These are phyloP conservation scores for Pangasianodon hypophthalmus DNA, from an alignment of 2,113 vertebrate genomes.

Conservation along the genomic window DNA sequence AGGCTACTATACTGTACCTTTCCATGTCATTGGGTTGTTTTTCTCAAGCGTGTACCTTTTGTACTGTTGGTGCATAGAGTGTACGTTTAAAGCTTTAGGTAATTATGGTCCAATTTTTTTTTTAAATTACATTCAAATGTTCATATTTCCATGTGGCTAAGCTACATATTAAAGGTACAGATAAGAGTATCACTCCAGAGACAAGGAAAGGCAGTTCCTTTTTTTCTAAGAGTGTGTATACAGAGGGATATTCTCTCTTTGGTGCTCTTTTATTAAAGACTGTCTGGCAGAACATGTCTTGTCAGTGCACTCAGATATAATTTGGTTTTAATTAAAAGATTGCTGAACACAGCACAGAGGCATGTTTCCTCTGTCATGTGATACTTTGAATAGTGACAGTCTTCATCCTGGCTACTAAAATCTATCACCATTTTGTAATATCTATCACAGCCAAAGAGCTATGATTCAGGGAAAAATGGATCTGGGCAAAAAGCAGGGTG, in stretches of 20 bases:
- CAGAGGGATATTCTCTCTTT: background rate
- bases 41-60: background rate
- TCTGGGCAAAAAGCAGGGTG: background rate
- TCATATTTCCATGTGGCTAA: background rate
- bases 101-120: background rate
- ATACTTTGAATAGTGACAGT: constrained; percentile 15
- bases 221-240: background rate
- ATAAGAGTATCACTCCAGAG: background rate
- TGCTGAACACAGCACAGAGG: constrained; percentile 39
- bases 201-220: background rate
- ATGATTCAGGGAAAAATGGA: background rate
- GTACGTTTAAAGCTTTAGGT: background rate
- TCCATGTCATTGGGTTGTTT: background rate
- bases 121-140: background rate
- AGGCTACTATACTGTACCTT: background rate
- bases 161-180: background rate
- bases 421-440: constrained; percentile 35
- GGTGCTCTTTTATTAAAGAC: constrained; percentile 4
- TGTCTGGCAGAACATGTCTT: constrained; percentile 45
- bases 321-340: constrained; percentile 60
- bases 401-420: constrained; percentile 23
- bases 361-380: constrained; percentile 45
- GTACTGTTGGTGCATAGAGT: background rate
- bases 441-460: background rate
- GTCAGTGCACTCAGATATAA: constrained; percentile 49